These are phyloP conservation scores for Agrotis clavis DNA, from an alignment of 2,888 invertebrate species.

Conservation along the genomic window DNA sequence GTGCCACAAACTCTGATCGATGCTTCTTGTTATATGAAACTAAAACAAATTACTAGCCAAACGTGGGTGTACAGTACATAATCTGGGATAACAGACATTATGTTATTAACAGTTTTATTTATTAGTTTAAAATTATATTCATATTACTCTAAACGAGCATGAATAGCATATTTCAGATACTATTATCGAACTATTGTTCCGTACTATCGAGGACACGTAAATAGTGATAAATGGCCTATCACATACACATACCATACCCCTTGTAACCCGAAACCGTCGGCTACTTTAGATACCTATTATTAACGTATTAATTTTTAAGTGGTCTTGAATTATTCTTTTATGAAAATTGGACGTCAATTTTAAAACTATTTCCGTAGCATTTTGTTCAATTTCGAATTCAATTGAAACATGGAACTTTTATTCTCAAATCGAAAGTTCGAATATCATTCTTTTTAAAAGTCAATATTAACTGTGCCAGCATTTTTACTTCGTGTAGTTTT, in stretches of 20 bases:
- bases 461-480: conserved; percentile 22
- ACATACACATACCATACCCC: conserved; percentile 27
- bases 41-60: no score
- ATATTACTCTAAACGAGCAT: not conserved
- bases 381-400: conserved; percentile 40
- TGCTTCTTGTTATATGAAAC: no score
- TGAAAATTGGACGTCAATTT: conserved; percentile 22
- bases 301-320: conserved; percentile 18
- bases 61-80: no score
- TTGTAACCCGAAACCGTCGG: conserved; percentile 31
- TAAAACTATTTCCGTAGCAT: conserved; percentile 6
- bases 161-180: conserved; percentile 22
- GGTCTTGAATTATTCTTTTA: conserved; percentile 3
- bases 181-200: conserved; percentile 35
- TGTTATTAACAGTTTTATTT: no score
- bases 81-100: no score
- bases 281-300: conserved; percentile 20
- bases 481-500: conserved; percentile 33
- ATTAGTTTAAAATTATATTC: not conserved
- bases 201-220: conserved; percentile 14
- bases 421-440: conserved; percentile 18
- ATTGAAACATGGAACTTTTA: conserved; percentile 13
- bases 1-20: no score
- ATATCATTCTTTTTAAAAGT: conserved; percentile 29
- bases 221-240: conserved; percentile 47